These are phyloP conservation scores for Brachionus sp. DNA, from an alignment of 1,140 invertebrate species.

Conservation along the genomic window DNA sequence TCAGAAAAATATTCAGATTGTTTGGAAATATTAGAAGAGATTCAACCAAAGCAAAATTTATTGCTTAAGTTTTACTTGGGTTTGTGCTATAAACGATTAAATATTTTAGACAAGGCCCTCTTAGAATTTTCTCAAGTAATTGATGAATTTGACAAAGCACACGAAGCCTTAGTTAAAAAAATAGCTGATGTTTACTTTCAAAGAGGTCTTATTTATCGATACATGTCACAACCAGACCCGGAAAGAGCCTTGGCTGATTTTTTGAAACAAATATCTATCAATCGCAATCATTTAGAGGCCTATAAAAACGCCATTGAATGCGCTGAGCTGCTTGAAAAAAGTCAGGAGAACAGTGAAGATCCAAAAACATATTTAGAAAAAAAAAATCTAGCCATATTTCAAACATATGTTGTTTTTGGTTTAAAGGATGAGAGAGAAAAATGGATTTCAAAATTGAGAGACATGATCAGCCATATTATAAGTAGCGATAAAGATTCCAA, in stretches of 20 bases:
- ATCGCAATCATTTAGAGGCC: background rate
- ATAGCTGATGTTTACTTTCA: background rate
- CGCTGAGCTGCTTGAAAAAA: background rate
- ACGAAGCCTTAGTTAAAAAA: background rate
- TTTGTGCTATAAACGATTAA: background rate
- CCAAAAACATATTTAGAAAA: background rate
- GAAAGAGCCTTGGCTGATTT: background rate
- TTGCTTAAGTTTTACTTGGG: background rate
- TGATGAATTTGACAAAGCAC: background rate
- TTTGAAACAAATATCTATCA: background rate
- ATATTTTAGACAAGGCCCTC: background rate
- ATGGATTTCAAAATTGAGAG: background rate
- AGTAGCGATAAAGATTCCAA: background rate
- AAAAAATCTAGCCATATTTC: background rate
- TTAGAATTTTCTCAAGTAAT: background rate
- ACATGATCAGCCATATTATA: background rate
- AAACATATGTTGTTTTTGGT: background rate
- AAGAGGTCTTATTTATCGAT: background rate
- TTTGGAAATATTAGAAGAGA: background rate
- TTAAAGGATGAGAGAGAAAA: background rate
- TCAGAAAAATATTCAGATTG: background rate
- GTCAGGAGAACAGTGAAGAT: background rate
- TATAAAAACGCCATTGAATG: background rate
- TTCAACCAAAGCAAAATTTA: background rate
- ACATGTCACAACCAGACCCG: background rate